Conservation (phyloP, 2,797 vertebrate genomes). For the Ficedula albicollis region DNA sequence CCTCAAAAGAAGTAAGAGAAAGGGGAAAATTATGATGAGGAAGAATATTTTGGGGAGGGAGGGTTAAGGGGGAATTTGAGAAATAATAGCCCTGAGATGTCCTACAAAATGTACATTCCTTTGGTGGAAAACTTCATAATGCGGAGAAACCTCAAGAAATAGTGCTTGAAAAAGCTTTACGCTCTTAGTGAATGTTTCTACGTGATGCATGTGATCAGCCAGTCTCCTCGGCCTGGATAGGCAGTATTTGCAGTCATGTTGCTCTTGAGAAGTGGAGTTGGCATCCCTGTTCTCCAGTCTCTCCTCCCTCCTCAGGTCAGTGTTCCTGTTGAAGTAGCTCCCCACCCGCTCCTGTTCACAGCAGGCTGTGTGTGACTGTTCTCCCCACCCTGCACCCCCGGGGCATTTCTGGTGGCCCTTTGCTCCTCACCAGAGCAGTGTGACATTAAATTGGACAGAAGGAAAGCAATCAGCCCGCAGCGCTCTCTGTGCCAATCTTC, state of each 20-base stretch:
- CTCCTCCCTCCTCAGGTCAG: conserved; percentile 45
- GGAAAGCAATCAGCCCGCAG: not conserved
- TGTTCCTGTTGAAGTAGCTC: conserved; percentile 28
- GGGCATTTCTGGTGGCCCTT: not conserved
- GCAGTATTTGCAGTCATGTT: conserved; percentile 46
- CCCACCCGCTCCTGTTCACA: not conserved
- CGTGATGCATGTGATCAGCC: conserved; percentile 32
- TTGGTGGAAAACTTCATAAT: conserved; percentile 33
- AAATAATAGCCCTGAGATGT: conserved; percentile 35
- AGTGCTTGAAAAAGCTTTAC: conserved; percentile 44
- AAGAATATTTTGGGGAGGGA: conserved; percentile 20
- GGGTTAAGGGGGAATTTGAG: not conserved
- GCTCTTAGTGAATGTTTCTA: conserved; percentile 14
- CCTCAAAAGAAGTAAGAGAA: conserved; percentile 25
- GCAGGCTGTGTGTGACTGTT: conserved; percentile 53
- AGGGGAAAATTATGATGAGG: not conserved
- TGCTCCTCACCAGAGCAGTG: not conserved
- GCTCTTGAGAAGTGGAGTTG: conserved; percentile 35
- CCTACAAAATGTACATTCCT: conserved; percentile 38
- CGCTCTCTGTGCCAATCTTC: conserved; percentile 51
- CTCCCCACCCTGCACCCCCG: not conserved
- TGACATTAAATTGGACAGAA: not conserved
- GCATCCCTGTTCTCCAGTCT: conserved; percentile 24
- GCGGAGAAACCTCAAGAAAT: conserved; percentile 49
- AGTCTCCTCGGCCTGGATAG: conserved; percentile 44